phyloP scores from a whole-genome alignment of 2,888 invertebrate genomes.

The Odiellus spinosus region DNA sequence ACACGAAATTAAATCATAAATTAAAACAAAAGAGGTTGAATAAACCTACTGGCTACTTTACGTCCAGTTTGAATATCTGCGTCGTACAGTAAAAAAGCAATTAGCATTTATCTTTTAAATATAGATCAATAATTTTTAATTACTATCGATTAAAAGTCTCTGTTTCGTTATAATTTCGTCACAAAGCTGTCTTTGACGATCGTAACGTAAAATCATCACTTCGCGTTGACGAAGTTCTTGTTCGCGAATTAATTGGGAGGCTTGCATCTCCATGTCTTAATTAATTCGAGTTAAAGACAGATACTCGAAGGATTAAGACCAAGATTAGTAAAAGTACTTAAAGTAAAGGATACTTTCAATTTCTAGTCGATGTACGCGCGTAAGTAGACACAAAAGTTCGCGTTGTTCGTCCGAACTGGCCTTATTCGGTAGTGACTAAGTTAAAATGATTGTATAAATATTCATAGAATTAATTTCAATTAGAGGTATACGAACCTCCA shows the following conservation, averaged over 20 bases:
- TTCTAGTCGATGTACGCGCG: constrained; percentile 81
- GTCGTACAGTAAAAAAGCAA: not conserved
- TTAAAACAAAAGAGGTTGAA: too few species aligned
- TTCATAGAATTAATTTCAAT: not conserved
- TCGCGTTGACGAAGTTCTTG: constrained; percentile 73
- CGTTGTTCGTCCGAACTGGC: constrained; percentile 76
- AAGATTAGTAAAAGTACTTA: too few species aligned
- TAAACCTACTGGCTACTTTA: not conserved
- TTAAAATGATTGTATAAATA: constrained; percentile 9
- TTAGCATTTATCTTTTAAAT: too few species aligned
- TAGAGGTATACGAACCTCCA: constrained; percentile 46
- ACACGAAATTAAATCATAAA: not conserved
- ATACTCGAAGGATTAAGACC: too few species aligned
- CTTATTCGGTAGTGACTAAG: constrained; percentile 62
- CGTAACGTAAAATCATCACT: constrained; percentile 60
- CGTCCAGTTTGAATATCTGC: too few species aligned
- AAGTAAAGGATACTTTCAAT: constrained; percentile 60
- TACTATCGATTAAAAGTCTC: constrained; percentile 65
- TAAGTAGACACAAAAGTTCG: constrained; percentile 70
- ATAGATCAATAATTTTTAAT: too few species aligned
- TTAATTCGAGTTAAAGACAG: not conserved
- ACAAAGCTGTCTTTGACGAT: constrained; percentile 65
- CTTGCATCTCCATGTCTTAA: constrained; percentile 51
- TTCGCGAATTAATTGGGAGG: constrained; percentile 64
- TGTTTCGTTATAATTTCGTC: constrained; percentile 85